phyloP scores from a whole-genome alignment of 2,113 vertebrate genomes.

The Variabilichromis moorii region DNA sequence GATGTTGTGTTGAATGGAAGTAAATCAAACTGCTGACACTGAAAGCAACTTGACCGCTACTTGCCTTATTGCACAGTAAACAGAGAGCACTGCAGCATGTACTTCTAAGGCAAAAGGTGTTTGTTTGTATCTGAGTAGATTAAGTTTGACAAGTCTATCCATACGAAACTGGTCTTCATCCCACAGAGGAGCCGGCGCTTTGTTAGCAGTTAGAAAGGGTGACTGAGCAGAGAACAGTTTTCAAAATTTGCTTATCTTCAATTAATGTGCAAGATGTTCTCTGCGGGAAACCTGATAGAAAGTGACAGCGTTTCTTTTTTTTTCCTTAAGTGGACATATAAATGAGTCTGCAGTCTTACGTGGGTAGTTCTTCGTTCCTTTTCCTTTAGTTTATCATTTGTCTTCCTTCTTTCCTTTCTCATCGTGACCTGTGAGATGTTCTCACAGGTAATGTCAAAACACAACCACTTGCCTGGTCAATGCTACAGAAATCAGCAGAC shows the following conservation, averaged over 20 bases:
- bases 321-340: not conserved
- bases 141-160: constrained; percentile 41
- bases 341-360: not conserved
- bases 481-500: not conserved
- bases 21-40: not conserved
- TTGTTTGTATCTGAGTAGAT: constrained; percentile 31
- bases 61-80: not conserved
- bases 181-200: not conserved
- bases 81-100: not conserved
- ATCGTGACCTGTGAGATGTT: not conserved
- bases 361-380: not conserved
- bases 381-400: not conserved
- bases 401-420: not conserved
- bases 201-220: not conserved
- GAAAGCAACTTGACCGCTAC: not conserved
- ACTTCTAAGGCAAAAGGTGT: not conserved
- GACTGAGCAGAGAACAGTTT: not conserved
- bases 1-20: not conserved
- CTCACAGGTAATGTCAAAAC: not conserved
- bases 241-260: constrained; percentile 34
- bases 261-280: constrained; percentile 7
- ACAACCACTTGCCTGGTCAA: not conserved
- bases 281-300: not conserved
- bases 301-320: not conserved
- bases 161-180: constrained; percentile 14